phyloP scores from a whole-genome alignment of 2,888 invertebrate species.

The Hypolimnas misippus region DNA sequence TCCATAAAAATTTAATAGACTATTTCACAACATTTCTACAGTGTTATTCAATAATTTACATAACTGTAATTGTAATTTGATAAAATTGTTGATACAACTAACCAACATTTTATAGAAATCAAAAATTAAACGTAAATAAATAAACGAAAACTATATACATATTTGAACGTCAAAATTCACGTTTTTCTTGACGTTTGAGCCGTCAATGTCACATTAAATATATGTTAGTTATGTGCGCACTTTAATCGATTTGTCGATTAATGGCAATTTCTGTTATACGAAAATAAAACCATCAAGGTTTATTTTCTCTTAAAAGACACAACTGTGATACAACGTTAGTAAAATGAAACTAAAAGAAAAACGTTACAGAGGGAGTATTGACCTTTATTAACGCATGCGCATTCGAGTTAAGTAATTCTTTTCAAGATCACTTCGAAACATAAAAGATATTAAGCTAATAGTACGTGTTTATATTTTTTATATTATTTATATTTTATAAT shows the following conservation, averaged over 20 bases:
- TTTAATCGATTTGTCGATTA: too few relatives aligned
- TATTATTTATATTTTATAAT: too few relatives aligned
- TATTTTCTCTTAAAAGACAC: neutral
- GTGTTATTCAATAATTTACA: neutral
- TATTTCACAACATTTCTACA: neutral
- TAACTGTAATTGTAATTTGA: neutral
- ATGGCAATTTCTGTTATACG: too few relatives aligned
- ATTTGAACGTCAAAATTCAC: neutral
- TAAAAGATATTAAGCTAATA: too few relatives aligned
- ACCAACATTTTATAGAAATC: neutral
- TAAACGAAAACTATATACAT: neutral
- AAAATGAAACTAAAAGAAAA: neutral
- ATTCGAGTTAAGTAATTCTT: neutral
- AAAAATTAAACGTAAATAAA: neutral
- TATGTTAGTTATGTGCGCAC: neutral
- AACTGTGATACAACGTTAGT: neutral
- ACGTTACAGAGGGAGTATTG: slow-evolving; percentile 13
- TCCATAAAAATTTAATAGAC: neutral
- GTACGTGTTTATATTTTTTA: neutral
- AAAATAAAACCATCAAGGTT: neutral
- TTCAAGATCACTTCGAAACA: neutral
- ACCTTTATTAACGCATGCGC: slow-evolving; percentile 13
- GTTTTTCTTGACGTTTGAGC: slow-evolving; percentile 2
- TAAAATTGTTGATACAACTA: neutral
- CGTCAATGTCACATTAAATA: neutral